phyloP scores from a whole-genome alignment of 2,888 invertebrate species.

The Caenorhabditis doughertyi region DNA sequence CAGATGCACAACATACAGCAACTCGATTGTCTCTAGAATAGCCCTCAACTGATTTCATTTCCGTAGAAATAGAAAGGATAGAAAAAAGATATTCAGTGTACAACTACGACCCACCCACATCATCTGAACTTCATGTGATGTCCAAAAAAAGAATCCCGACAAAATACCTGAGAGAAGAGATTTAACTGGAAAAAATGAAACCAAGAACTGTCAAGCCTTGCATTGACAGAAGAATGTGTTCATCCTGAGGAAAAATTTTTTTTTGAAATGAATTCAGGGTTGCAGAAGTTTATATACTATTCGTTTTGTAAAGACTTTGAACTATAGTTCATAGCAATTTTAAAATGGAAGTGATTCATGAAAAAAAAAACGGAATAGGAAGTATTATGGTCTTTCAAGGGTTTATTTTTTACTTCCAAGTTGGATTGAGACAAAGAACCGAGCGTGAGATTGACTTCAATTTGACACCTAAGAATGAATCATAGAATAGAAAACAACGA shows the following conservation, averaged over 20 bases:
- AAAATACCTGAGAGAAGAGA: too few relatives aligned
- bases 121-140: background rate
- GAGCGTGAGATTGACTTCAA: background rate
- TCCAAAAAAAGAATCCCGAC: background rate
- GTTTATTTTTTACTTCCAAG: background rate
- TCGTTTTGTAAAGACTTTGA: too few relatives aligned
- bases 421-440: background rate
- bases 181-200: too few relatives aligned
- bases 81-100: background rate
- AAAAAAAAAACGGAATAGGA: too few relatives aligned
- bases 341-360: too few relatives aligned
- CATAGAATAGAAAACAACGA: conserved; percentile 35
- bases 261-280: too few relatives aligned
- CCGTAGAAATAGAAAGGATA: conserved; percentile 8
- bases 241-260: too few relatives aligned
- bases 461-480: conserved; percentile 16
- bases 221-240: too few relatives aligned
- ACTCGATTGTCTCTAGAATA: conserved; percentile 2
- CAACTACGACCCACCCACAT: conserved; percentile 20
- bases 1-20: background rate
- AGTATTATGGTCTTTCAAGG: too few relatives aligned
- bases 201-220: background rate
- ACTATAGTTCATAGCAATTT: too few relatives aligned
- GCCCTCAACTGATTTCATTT: conserved; percentile 28
- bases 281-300: too few relatives aligned